Evolutionary conservation across 2,113 vertebrate genomes (phyloP).

Genomic region (Pygathrix nemaeus): DNA sequence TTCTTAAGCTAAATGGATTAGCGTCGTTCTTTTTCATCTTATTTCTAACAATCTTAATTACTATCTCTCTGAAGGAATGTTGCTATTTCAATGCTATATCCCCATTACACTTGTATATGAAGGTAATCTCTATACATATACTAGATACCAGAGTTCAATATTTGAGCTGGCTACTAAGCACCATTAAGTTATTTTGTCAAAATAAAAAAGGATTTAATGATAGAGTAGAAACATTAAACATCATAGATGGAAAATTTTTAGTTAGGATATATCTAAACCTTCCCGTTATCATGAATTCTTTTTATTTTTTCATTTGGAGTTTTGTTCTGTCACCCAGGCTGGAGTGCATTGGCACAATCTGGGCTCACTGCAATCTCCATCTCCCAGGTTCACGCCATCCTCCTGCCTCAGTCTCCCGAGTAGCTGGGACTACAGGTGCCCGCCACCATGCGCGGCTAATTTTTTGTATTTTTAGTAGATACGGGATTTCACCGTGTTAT

Average conservation of each 20-base stretch:
- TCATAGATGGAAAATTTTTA: background rate
- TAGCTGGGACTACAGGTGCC: no score
- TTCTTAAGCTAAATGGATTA: background rate
- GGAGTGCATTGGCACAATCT: no score
- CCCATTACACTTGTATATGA: background rate
- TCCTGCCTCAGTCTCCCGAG: no score
- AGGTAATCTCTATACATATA: background rate
- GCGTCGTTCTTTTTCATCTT: background rate
- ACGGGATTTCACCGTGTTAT: no score
- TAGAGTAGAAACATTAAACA: background rate
- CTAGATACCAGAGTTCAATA: background rate
- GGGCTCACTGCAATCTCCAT: no score
- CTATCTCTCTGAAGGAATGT: background rate
- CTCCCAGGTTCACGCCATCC: no score
- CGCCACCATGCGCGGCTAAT: fast-evolving
- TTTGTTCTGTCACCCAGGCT: no score
- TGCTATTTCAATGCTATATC: background rate
- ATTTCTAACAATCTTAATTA: background rate
- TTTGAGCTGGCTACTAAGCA: background rate
- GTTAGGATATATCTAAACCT: background rate
- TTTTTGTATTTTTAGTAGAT: no score
- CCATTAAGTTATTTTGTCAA: background rate
- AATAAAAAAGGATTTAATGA: background rate
- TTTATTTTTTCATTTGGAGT: background rate
- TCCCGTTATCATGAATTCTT: background rate